Evolutionary conservation across 2,888 invertebrate species (phyloP), one percentile per base, ranked within the genome.

Genomic region (Eurytoma californica): DNA sequence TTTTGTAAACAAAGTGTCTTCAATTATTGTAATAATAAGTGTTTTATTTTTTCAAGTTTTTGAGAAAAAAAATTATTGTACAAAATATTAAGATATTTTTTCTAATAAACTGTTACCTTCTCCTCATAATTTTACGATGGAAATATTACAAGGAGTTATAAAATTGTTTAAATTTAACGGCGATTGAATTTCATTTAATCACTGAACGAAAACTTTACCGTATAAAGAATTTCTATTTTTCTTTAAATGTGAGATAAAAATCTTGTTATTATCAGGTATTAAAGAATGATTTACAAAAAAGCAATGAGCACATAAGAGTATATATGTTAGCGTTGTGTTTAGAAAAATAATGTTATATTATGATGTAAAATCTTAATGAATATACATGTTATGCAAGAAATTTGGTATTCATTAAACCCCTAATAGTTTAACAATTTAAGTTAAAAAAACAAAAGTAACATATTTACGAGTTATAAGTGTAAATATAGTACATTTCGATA

Each of bases 301-400:
- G 84, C 58, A 69, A 65, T 84, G 82, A 86, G 84, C 80, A 83
- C 86, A 86, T 85, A 87, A 86, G 87, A 86, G 82, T 87, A 88
- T 87, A 39, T 39, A 88, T 87, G 83, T 87, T 87, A 87, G 88
- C 84, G 86, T 88, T 88, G 85, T 88, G 88, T 89, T 89, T 88
- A 87, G 86, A 87, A 84, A 87, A 82, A 87, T 87, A 87, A 87
- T 89, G 87, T 88, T 89, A 88, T 89, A 87, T 87, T 87, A 87
- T 88, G 85, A 87, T 86, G 86, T 85, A 84, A 84, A 84, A 87
- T 87, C 86, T 85, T 88, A 87, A 88, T 89, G 85, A 88, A 87
- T 87, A 87, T 86, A 68, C 77, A 80, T 80, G 80, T 80, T 80
- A 80, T 80, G 51, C 60, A 77, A 47, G n/a, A 69, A 57, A 58